Base-by-base conservation (phyloP, 2,113 vertebrate genomes). In the Myrmecophaga tridactyla region DNA sequence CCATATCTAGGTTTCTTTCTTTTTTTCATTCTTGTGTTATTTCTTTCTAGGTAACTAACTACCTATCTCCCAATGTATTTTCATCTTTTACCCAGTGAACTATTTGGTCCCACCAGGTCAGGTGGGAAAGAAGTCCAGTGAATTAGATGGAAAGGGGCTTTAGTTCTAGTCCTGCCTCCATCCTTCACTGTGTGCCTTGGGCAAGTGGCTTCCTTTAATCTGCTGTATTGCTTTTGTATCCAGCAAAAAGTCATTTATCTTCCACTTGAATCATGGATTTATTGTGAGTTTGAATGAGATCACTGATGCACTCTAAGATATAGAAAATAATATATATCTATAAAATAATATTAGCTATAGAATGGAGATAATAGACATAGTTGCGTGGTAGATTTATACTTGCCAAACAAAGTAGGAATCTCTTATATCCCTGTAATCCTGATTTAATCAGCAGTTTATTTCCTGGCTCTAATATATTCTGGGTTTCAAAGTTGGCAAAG, bases 401-500 rank as follows among this genome's bases (percentile, higher is more conserved):
- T 81, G 83, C 62, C 20, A 73, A 89, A 82, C 4, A 29, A 11
- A 90, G 1, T n/a, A 93, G 9, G 51, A 39, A 48, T 95, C 25
- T 80, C 34, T 63, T 90, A 39, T 39, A 39, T 7, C 13, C 8
- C 31, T 92, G 90, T 9, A 46, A 58, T 83, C 27, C 72, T 80
- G 20, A 92, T 77, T 85, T 82, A 82, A 63, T 48, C 7, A 36
- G 36, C 78, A 78, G 43, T 39, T 94, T n/a, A n/a, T n/a, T 91
- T 96, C n/a, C 15, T 90, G 27, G 13, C 12, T 90, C 2, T 92
- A 62, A 69, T 53, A n/a, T 63, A 78, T 92, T 86, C 86, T 81
- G 65, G 89, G 31, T 85, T 76, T 85, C 13, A 72, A 20, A 90
- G 21, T 56, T 90, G 60, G 5, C 53, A 65, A 2, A 90, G 31